These are phyloP conservation scores for Abrostola triplasia DNA, from an alignment of 2,888 invertebrate genomes.

Conservation along the genomic window DNA sequence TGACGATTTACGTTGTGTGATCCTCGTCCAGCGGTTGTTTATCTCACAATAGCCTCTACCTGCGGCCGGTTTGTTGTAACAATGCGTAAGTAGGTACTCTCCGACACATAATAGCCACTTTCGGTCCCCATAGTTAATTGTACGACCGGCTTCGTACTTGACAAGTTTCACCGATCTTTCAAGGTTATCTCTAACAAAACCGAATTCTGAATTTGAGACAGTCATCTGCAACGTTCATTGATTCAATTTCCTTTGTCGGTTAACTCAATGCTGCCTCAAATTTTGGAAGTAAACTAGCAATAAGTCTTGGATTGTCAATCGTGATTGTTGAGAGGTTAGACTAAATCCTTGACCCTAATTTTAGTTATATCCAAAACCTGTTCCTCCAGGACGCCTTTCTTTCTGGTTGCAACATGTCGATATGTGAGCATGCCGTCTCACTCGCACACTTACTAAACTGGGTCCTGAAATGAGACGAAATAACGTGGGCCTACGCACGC, in stretches of 20 bases:
- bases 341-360: constrained; percentile 68
- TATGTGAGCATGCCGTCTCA: constrained; percentile 40
- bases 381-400: constrained; percentile 71
- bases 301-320: neutral
- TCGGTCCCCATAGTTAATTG: constrained; percentile 51
- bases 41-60: constrained; percentile 73
- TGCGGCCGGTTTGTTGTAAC: constrained; percentile 64
- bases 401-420: constrained; percentile 58
- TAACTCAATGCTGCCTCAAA: constrained; percentile 6
- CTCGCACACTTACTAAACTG: constrained; percentile 39
- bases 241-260: constrained; percentile 19
- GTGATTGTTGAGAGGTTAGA: constrained; percentile 41
- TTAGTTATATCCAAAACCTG: constrained; percentile 65
- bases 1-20: constrained; percentile 65
- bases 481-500: constrained; percentile 62
- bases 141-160: constrained; percentile 35
- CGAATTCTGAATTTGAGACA: constrained; percentile 16
- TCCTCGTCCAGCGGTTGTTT: constrained; percentile 59
- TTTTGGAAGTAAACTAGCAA: constrained; percentile 10
- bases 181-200: constrained; percentile 42
- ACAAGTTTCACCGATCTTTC: constrained; percentile 41
- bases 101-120: constrained; percentile 54
- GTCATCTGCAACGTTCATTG: constrained; percentile 16
- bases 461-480: constrained; percentile 60
- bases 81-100: constrained; percentile 62